Evolutionary conservation across 2,888 invertebrate species (phyloP), one percentile per base, ranked within the genome.

Genomic region (Allophyes oxyacanthae): DNA sequence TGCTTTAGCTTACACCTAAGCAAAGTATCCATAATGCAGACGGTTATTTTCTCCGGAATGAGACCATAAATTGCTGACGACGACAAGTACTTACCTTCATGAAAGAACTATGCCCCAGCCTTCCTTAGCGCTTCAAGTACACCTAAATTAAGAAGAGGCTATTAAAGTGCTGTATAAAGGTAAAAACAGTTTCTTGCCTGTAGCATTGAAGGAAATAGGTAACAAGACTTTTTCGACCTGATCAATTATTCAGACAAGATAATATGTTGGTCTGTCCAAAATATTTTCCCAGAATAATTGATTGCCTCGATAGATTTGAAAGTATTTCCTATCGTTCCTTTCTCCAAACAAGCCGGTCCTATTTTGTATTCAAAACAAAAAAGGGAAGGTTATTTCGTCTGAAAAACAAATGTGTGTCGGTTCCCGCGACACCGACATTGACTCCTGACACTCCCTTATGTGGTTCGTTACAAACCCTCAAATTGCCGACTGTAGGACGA

Each of bases 11-110:
- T 61, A 58, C 62, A 65, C 65, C 60, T 63, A 63, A 66, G 75
- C 58, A 68, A 66, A 75, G 73, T 72, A 74, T 74, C 57, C 74
- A 66, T 65, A 75, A 77, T 66, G 65, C 61, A 70, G 73, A 77
- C 78, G 82, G 82, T 78, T 82, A 81, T 79, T 82, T 79, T 79
- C 58, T 76, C 70, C 70, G 67, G 79, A 82, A 86, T 79, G 79
- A 81, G 79, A 81, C 77, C 74, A 88, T 89, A 89, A 86, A 89
- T 88, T 82, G 72, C 75, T 72, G 73, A 64, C 79, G 77, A 82
- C 77, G 69, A 75, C 71, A 69, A 78, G 73, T 81, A 71, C 62
- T 70, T 72, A 73, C 77, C 79, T 66, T 58, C 64, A 54, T 53
- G 59, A 64, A 64, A 71, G 67, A 64, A 67, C 61, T 62, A 55